Percentiles rank a stretch among this genome's conserved stretches.
Conservation (phyloP, 1,140 invertebrate species). For the Habropoda laboriosa region DNA sequence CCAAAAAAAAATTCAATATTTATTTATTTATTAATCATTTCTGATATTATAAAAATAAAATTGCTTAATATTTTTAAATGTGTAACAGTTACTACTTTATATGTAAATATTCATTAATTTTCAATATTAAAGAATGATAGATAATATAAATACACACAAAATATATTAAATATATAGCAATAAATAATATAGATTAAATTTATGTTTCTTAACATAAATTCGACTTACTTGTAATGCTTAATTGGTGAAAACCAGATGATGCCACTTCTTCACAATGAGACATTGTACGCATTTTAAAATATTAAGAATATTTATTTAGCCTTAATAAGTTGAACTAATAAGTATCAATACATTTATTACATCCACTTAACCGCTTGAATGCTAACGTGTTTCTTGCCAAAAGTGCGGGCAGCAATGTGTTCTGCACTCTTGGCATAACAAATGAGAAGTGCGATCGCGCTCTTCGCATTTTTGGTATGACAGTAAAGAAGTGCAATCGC, state of each 20-base stretch:
- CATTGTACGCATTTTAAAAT: slow-evolving; percentile 69
- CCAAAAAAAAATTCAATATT: background rate
- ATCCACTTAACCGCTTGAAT: too few species aligned
- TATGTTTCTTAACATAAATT: background rate
- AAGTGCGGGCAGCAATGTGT: too few species aligned
- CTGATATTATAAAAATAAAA: background rate
- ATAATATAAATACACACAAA: background rate
- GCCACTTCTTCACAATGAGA: slow-evolving; percentile 79
- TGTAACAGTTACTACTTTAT: background rate
- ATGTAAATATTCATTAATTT: background rate
- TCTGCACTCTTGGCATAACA: too few species aligned
- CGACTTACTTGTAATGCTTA: slow-evolving; percentile 85
- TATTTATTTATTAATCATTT: slow-evolving; percentile 4
- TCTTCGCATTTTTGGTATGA: too few species aligned
- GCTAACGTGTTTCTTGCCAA: too few species aligned
- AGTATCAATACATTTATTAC: background rate
- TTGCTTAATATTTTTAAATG: background rate
- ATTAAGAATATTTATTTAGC: slow-evolving; percentile 23
- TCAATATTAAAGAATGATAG: too few species aligned
- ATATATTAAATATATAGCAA: background rate
- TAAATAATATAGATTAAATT: too few species aligned
- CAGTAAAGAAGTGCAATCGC: too few species aligned
- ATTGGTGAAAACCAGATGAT: slow-evolving; percentile 85
- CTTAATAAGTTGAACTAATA: slow-evolving; percentile 11
- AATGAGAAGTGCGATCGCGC: too few species aligned